Base-by-base conservation (phyloP, 2,113 vertebrate species). In the Mirounga angustirostris region DNA sequence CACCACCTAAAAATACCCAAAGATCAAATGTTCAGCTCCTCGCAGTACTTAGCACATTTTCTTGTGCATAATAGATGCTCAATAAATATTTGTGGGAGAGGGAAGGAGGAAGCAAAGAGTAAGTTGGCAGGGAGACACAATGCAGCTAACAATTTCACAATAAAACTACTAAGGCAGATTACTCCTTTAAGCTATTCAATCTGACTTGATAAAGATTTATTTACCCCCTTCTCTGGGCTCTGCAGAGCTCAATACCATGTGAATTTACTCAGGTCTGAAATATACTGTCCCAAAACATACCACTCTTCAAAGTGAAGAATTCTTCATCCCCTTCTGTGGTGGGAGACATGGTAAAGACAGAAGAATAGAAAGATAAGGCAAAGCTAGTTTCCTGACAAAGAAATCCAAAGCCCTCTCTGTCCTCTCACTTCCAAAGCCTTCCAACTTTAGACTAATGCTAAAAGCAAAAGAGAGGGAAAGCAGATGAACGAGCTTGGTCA, bases 401-500 rank as follows among this genome's bases (percentile, higher is more conserved):
- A 94, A 97, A 95, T 40, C 79, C 13, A 82, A 85, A 97, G 28
- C 21, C 58, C 19, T 36, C 46, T 58, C 2, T 54, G 10, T 94
- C 50, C 33, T 61, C 50, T 95, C 40, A 61, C 78, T 90, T 86
- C 13, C 10, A 94, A 96, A 95, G 15, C 40, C 71, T 78, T 85
- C 50, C 12, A 54, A 50, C 11, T 52, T 36, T 6, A 88, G 36
- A 18, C 73, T 52, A 56, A 19, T 74, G 16, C 36, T 50, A 78
- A 24, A 81, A 65, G 86, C 54, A 87, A 82, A 86, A 7, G 80
- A 91, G 61, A 86, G 33, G 14, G 30, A 84, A 89, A 94, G 76
- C 80, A 92, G 65, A 94, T 94, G 91, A 97, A 24, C 83, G 50
- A 63, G 24, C 67, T 78, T 79, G 84, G 52, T 95, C n/a, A 78